A percentile compares a stretch with the other conserved stretches of the same genome.
Evolutionary conservation across 2,113 vertebrate species (phyloP).

Genomic region (Pluvianellus socialis): DNA sequence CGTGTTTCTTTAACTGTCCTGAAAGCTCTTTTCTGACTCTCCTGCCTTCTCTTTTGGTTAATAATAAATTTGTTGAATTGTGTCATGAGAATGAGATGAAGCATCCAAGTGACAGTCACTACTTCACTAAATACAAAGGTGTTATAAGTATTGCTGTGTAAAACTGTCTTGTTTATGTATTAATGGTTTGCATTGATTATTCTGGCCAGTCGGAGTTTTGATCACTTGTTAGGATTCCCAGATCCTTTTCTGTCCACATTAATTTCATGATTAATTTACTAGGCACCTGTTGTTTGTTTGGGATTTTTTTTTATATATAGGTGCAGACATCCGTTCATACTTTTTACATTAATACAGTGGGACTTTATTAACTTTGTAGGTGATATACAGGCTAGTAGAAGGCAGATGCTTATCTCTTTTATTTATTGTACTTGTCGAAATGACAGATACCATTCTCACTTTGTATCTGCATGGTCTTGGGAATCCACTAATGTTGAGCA

Average conservation of each 20-base stretch:
- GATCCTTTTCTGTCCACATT: background rate
- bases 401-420: background rate
- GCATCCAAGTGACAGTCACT: background rate
- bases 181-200: background rate
- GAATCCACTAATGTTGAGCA: background rate
- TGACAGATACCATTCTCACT: background rate
- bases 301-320: background rate
- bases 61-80: background rate
- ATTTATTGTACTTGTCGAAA: background rate
- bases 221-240: background rate
- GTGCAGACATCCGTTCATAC: background rate
- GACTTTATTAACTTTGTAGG: background rate
- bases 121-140: background rate
- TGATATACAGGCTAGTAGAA: background rate
- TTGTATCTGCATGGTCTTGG: background rate
- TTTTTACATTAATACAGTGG: background rate
- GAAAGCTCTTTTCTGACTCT: background rate
- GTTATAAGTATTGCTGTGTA: background rate
- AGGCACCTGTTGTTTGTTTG: accelerated
- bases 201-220: background rate
- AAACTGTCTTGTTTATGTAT: background rate
- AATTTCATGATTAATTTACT: background rate
- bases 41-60: background rate
- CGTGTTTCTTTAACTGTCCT: background rate
- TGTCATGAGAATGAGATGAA: background rate